Evolutionary conservation across 2,113 vertebrate genomes (phyloP), one percentile per base, ranked within the genome.

Genomic region (Mus pahari): DNA sequence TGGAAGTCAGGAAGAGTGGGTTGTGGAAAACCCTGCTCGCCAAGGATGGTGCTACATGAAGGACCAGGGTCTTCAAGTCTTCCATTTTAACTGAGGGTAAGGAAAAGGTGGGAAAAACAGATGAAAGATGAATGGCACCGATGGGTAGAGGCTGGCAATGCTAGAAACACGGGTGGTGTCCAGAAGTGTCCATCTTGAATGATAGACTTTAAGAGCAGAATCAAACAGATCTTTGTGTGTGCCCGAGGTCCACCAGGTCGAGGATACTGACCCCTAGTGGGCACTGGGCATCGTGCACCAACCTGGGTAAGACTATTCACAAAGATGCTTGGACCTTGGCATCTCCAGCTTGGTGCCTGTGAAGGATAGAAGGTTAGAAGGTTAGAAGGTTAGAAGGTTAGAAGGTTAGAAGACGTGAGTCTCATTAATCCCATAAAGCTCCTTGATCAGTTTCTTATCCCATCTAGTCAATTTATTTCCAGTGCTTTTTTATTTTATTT

Each of bases 401-500:
- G 33, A 26, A 71, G 39, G 19, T 9, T 39, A 77, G 36, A 70
- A 20, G 24, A 92, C 74, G 58, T 9, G 58, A 70, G 42, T 70
- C 81, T 77, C 42, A 31, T 84, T 42, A 79, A 70, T 31, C 12
- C 48, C 16, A 16, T 91, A 39, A 71, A 90, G 78, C 75, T 91
- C 75, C 66, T 94, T 60, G 50, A 58, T 94, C 94, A 91, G 36
- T 92, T 92, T 82, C 28, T 77, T 91, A 45, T 42, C 28, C 62
- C 45, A 24, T 53, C 48, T 79, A 84, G 60, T 50, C 87, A 78
- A 66, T 73, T 89, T 87, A 58, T 79, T 95, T 94, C 90, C 50
- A 71, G 89, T 66, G 64, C 42, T 88, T 96, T 92, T 90, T 20
- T 66, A 36, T 68, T 68, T 68, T 55, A 91, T 92, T 89, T 92